phyloP scores from a whole-genome alignment of 2,797 vertebrate genomes.

The Onychomys torridus region DNA sequence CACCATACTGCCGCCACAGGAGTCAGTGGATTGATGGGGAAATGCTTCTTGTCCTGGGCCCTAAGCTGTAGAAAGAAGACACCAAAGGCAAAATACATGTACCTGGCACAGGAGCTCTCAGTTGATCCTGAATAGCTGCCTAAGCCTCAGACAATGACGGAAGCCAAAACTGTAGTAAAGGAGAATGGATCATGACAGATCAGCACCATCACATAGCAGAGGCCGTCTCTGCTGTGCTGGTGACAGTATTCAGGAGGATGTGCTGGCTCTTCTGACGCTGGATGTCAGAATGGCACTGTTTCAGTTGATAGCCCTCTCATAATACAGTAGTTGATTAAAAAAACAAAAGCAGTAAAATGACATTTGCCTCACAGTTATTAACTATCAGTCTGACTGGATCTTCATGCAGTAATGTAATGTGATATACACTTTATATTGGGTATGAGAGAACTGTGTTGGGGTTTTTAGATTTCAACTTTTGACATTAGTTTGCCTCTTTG shows the following conservation, averaged over 20 bases:
- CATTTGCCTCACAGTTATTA: slow-evolving; percentile 21
- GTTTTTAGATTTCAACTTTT: slow-evolving; percentile 57
- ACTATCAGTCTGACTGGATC: background rate
- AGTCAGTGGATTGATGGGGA: slow-evolving; percentile 86
- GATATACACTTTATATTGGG: background rate
- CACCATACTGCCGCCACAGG: too few species aligned
- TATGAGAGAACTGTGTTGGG: slow-evolving; percentile 44
- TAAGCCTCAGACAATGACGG: slow-evolving; percentile 97
- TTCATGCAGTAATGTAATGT: slow-evolving; percentile 55
- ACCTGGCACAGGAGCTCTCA: slow-evolving; percentile 96
- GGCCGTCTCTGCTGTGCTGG: slow-evolving; percentile 33
- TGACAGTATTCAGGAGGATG: slow-evolving; percentile 71
- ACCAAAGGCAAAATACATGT: slow-evolving; percentile 97
- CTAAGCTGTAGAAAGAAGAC: slow-evolving; percentile 89
- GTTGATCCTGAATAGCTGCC: slow-evolving; percentile 99
- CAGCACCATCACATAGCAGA: slow-evolving; percentile 91
- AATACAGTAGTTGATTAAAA: slow-evolving; percentile 28
- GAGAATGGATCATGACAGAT: slow-evolving; percentile 92
- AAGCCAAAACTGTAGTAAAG: slow-evolving; percentile 91
- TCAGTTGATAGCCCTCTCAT: background rate
- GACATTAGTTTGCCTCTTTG: slow-evolving; percentile 46
- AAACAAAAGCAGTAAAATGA: background rate
- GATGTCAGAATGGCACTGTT: slow-evolving; percentile 4
- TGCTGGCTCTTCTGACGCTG: too few species aligned
- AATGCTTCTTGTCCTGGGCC: slow-evolving; percentile 88